Percentiles rank a stretch among this genome's conserved stretches.
Evolutionary conservation across 2,113 vertebrate species (phyloP).

Genomic region (Thomomys bottae): DNA sequence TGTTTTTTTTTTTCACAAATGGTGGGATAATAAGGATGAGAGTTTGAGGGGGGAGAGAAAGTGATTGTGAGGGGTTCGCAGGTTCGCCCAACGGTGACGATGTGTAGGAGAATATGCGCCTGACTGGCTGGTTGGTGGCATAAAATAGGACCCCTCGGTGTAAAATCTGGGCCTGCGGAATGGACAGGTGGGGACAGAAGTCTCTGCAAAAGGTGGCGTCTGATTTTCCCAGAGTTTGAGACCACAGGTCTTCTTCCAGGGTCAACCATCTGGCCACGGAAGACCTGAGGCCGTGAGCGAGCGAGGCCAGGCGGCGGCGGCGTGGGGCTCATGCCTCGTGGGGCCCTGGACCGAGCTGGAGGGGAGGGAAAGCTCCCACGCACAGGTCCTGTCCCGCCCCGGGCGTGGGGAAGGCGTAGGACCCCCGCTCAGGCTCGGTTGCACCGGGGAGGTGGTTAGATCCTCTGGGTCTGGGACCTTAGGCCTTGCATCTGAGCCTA

Average conservation of each 20-base stretch:
- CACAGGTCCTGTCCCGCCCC: neutral
- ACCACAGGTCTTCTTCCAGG: neutral
- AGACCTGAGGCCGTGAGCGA: too few species aligned
- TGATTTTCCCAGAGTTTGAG: conserved; percentile 4
- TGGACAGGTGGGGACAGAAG: neutral
- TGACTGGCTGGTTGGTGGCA: neutral
- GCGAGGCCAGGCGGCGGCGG: neutral
- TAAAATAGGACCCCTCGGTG: neutral
- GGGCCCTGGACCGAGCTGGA: neutral
- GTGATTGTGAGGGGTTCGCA: neutral
- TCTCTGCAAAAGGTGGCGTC: neutral
- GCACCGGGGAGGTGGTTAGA: too few species aligned
- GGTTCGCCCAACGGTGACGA: too few species aligned
- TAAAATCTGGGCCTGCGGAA: neutral
- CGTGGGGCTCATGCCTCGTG: neutral
- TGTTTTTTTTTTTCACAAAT: neutral
- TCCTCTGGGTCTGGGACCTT: neutral
- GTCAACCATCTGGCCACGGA: neutral
- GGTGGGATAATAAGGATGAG: too few species aligned
- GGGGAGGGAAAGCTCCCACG: neutral
- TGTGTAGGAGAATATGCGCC: neutral
- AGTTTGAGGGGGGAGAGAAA: neutral
- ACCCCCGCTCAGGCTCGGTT: neutral
- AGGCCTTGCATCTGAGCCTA: neutral
- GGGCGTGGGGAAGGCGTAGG: neutral